A percentile compares a stretch with the other conserved stretches of the same genome.
These are phyloP conservation scores for Silvanus unidentatus DNA, from an alignment of 2,888 invertebrate species.

Conservation along the genomic window DNA sequence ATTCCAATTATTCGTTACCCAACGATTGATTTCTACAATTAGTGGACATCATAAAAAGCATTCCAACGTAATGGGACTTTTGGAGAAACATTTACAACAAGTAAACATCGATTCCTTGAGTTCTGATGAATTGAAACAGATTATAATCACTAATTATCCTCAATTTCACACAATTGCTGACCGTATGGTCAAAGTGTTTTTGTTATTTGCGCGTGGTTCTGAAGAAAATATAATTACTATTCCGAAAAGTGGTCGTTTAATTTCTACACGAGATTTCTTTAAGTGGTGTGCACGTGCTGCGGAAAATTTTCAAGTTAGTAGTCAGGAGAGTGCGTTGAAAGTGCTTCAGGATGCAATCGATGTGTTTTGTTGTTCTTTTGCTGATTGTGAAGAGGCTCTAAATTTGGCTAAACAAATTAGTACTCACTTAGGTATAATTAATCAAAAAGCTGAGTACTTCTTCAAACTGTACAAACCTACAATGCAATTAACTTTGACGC, in stretches of 20 bases:
- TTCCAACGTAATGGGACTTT: constrained; percentile 59
- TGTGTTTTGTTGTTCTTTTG: constrained; percentile 78
- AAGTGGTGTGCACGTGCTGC: constrained; percentile 84
- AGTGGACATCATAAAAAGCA: constrained; percentile 58
- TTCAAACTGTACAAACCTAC: constrained; percentile 73
- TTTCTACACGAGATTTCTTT: constrained; percentile 81
- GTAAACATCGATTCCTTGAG: constrained; percentile 77
- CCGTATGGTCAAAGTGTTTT: constrained; percentile 76
- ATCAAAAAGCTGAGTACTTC: constrained; percentile 76
- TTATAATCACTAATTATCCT: constrained; percentile 66
- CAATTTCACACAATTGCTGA: constrained; percentile 64
- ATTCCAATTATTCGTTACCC: constrained; percentile 90
- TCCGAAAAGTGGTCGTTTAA: constrained; percentile 56
- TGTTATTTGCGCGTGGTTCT: constrained; percentile 62
- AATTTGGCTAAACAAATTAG: constrained; percentile 69
- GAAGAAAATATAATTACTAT: constrained; percentile 28
- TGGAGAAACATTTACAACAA: constrained; percentile 78
- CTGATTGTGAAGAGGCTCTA: constrained; percentile 59
- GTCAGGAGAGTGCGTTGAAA: constrained; percentile 60
- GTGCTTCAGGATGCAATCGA: constrained; percentile 86
- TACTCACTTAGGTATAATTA: constrained; percentile 73
- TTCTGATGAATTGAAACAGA: constrained; percentile 64
- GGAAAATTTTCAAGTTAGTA: constrained; percentile 66
- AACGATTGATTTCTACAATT: constrained; percentile 58
- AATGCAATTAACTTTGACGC: constrained; percentile 53